A percentile compares a stretch with the other conserved stretches of the same genome.
phyloP scores from a whole-genome alignment of 1,140 invertebrate species.

The Achroia grisella region DNA sequence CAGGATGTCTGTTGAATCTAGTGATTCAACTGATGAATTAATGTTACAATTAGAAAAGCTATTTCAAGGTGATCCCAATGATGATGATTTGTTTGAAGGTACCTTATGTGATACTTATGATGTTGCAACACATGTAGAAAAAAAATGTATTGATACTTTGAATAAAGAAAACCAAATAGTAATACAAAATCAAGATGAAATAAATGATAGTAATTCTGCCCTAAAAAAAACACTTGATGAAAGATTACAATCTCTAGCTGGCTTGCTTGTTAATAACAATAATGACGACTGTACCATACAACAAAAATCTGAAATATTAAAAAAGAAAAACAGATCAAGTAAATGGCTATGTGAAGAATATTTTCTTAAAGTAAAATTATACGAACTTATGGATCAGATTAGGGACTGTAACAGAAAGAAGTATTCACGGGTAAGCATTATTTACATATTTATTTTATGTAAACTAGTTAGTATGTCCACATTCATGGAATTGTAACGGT shows the following conservation, averaged over 20 bases:
- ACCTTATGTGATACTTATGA: slow-evolving; percentile 29
- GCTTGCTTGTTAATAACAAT: slow-evolving; percentile 30
- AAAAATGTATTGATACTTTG: slow-evolving; percentile 9
- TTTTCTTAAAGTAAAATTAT: slow-evolving; percentile 54
- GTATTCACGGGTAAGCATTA: slow-evolving; percentile 38
- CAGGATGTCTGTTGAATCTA: slow-evolving; percentile 19
- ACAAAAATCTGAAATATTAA: slow-evolving; percentile 17
- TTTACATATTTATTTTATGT: no score
- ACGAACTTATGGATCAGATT: slow-evolving; percentile 55
- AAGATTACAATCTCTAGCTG: slow-evolving; percentile 38
- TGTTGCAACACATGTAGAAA: slow-evolving; percentile 17
- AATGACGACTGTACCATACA: slow-evolving; percentile 17
- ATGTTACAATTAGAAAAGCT: slow-evolving; percentile 52
- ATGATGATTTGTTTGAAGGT: slow-evolving; percentile 61
- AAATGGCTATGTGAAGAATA: slow-evolving; percentile 70
- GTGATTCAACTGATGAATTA: slow-evolving; percentile 45
- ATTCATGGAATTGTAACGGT: no score
- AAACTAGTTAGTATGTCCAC: no score
- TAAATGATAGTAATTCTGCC: slow-evolving; percentile 27
- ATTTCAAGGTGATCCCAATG: slow-evolving; percentile 50
- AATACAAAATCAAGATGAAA: slow-evolving; percentile 10
- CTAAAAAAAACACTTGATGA: slow-evolving; percentile 50
- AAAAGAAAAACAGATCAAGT: slow-evolving; percentile 23
- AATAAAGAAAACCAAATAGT: not conserved
- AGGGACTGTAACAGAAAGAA: slow-evolving; percentile 54